A percentile compares a stretch with the other conserved stretches of the same genome.
Evolutionary conservation across 2,888 invertebrate species (phyloP).

Genomic region (Dicyrtomina minuta): DNA sequence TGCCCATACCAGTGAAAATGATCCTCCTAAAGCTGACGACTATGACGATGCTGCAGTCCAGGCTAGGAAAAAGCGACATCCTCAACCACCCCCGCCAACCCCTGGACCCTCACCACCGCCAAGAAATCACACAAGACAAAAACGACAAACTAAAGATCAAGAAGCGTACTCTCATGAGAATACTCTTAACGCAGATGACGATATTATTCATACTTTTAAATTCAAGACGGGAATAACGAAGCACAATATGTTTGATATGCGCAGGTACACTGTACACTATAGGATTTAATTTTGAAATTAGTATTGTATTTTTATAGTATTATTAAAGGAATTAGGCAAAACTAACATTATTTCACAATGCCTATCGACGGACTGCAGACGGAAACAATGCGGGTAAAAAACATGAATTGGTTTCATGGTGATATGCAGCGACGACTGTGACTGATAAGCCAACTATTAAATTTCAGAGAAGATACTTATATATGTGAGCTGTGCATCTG

Average conservation of each 20-base stretch:
- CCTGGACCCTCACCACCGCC: not conserved
- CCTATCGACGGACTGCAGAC: no score
- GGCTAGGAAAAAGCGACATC: not conserved
- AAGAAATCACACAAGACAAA: not conserved
- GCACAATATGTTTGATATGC: constrained; percentile 11
- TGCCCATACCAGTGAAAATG: not conserved
- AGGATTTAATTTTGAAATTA: not conserved
- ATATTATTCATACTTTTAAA: constrained; percentile 5
- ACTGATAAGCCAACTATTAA: not conserved
- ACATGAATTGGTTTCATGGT: not conserved
- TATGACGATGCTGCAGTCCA: not conserved
- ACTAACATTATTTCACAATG: no score
- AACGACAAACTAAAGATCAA: not conserved
- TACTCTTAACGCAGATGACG: not conserved
- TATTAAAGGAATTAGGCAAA: no score
- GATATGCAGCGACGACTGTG: not conserved
- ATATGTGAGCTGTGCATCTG: constrained; percentile 39
- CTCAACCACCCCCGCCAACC: not conserved
- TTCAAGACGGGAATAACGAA: not conserved
- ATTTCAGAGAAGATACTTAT: constrained; percentile 20
- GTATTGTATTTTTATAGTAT: not conserved
- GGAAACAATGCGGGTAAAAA: not conserved
- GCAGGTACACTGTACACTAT: not conserved
- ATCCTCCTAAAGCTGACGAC: not conserved
- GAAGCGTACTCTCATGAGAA: not conserved